Evolutionary conservation across 2,797 vertebrate genomes (phyloP), one percentile per base, ranked within the genome.

Genomic region (Labroides dimidiatus): DNA sequence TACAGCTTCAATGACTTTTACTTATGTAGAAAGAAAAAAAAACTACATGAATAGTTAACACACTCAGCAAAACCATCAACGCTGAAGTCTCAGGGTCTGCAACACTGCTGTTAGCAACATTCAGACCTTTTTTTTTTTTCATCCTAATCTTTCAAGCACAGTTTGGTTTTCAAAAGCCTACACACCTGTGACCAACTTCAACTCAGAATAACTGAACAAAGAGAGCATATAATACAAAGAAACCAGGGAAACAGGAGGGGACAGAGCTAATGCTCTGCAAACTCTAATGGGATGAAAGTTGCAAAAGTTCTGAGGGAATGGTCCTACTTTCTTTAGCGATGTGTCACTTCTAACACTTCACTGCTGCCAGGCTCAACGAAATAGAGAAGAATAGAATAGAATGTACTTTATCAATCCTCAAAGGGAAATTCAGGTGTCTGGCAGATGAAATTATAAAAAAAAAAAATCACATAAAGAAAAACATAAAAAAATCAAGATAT

Each of bases 151-250:
- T 75, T 36, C 51, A 57, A 21, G 39, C 17, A 66, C 44, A 30
- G 12, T 53, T 64, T 4, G 47, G 24, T 64, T 74, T 65, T 66
- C 20, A 23, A 43, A 61, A 45, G 58, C 23, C 30, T 63, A 33
- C 15, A 39, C 74, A 78, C 27, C 57, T 70, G 55, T 50, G 62
- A 68, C 30, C 53, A 72, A 45, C 70, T 57, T 72, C n/a, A 55
- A 45, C n/a, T 43, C 4, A 24, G n/a, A 59, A 64, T 65, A 70
- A 52, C 53, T 70, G 15, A 15, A 27, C 44, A 77, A 62, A 63
- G 36, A 49, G 54, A 42, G 19, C 43, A 45, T 33, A 33, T 24
- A 54, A 24, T 15, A 56, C 55, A 58, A 42, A 64, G 45, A 70
- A 64, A 54, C 30, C 19, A 7, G 13, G 39, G 21, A 24, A 13